These are phyloP conservation scores for Tubulanus polymorphus DNA, from an alignment of 2,888 invertebrate species.

Conservation along the genomic window DNA sequence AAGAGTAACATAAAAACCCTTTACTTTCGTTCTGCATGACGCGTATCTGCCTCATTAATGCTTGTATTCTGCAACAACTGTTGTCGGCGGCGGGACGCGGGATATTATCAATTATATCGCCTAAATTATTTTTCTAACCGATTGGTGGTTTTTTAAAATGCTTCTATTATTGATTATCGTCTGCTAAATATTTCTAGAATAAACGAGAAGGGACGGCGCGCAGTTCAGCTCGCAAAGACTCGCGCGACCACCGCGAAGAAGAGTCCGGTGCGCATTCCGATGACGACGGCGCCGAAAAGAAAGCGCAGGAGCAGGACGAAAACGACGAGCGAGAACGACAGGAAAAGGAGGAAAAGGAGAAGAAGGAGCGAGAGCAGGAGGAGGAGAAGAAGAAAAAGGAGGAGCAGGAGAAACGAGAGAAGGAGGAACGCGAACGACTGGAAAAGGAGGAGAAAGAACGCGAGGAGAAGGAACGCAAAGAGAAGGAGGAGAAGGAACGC, in stretches of 20 bases:
- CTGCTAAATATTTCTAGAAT: background rate
- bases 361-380: slow-evolving; percentile 19
- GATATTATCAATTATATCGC: no score
- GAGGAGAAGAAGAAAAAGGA: background rate
- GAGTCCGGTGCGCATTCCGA: slow-evolving; percentile 26
- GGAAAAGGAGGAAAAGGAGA: slow-evolving; percentile 34
- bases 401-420: slow-evolving; percentile 13
- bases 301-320: slow-evolving; percentile 34
- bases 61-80: no score
- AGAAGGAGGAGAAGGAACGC: background rate
- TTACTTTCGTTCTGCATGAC: no score
- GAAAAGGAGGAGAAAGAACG: background rate
- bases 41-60: no score
- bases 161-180: no score
- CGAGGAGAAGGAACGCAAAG: background rate
- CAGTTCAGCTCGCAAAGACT: background rate
- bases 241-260: slow-evolving; percentile 10
- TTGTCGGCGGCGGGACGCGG: no score
- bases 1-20: no score
- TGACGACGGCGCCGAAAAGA: slow-evolving; percentile 32
- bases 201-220: background rate
- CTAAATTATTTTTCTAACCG: no score
- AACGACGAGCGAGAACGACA: slow-evolving; percentile 16
- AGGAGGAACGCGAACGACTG: background rate
- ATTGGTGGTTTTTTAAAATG: no score